Base-by-base conservation (phyloP, 2,113 vertebrate species). In the Trochalopteron elliotii region DNA sequence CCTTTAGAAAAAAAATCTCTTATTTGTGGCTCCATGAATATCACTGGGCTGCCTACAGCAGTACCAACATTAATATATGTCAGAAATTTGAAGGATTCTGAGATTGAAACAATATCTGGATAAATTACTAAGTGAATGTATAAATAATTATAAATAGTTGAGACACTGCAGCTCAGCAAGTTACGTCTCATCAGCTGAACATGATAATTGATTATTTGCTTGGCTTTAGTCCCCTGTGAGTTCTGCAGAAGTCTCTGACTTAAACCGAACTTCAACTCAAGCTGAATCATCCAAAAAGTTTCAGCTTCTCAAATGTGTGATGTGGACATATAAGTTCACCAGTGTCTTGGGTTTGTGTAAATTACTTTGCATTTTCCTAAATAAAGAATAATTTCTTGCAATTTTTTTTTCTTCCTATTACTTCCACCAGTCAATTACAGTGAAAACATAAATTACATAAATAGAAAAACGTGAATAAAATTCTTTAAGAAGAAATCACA, bases 11-110 rank as follows among this genome's bases (percentile, higher is more conserved):
- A 55, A 91, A 69, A 67, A 13, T 27, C 33, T 47, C 39, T 40
- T 64, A n/a, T 27, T 79, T 79, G 49, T 71, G 50, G 15, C 49
- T 87, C 61, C 87, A 56, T 94, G 78, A 92, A 87, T 94, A 84
- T 57, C 93, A 90, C 55, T 90, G 82, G 70, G 39, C 90, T 90
- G 47, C 71, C 70, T 77, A 42, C 42, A 80, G 82, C 83, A 59
- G 27, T 20, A 61, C 59, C 67, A 74, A 16, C 63, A 91, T 94
- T 86, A 95, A 95, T 94, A 90, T 25, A 67, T 77, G 70, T 94
- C 85, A 76, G 59, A 24, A 70, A 39, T 67, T 39, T 93, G 79
- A 95, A 74, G 50, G 60, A 52, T 80, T 74, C 10, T 0, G 77
- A 86, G 57, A 45, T 65, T 56, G 75, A 63, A 88, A 72, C n/a